phyloP scores from a whole-genome alignment of 2,797 vertebrate genomes.

The Geotrypetes seraphini region DNA sequence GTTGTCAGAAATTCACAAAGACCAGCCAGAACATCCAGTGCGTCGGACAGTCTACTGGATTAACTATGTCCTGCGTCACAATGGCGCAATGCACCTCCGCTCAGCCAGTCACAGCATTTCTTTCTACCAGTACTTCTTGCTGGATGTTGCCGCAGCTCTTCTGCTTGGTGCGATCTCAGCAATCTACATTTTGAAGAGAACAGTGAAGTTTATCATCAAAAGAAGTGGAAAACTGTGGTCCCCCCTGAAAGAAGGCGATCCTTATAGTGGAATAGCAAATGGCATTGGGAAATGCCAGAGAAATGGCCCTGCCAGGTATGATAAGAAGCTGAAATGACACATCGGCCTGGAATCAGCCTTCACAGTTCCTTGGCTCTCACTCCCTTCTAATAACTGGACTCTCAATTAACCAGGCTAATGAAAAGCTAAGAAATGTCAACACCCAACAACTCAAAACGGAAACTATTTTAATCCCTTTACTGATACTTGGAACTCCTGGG shows the following conservation, averaged over 20 bases:
- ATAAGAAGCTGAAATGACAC: constrained; percentile 95
- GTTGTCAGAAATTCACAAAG: constrained; percentile 90
- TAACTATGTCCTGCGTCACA: constrained; percentile 84
- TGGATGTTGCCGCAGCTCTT: constrained; percentile 72
- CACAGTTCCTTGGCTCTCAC: too few relatives aligned
- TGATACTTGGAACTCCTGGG: too few relatives aligned
- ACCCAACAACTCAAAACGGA: constrained; percentile 48
- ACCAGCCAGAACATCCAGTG: constrained; percentile 89
- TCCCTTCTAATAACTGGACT: too few relatives aligned
- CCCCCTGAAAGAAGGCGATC: too few relatives aligned
- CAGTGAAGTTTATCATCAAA: constrained; percentile 54
- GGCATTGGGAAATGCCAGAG: constrained; percentile 87
- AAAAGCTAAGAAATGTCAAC: too few relatives aligned
- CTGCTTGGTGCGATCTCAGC: constrained; percentile 49
- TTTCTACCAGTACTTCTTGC: constrained; percentile 85
- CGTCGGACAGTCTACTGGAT: constrained; percentile 93
- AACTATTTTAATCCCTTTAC: constrained; percentile 42
- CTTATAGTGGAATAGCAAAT: constrained; percentile 80
- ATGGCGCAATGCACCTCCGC: constrained; percentile 82
- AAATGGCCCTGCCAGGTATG: constrained; percentile 82
- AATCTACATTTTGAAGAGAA: constrained; percentile 50
- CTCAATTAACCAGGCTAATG: constrained; percentile 49
- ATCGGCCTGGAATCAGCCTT: too few relatives aligned
- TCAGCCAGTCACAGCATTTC: constrained; percentile 80
- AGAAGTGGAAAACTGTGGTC: constrained; percentile 50